Conservation (phyloP, 1,140 invertebrate species). For the Drosophila leontia region DNA sequence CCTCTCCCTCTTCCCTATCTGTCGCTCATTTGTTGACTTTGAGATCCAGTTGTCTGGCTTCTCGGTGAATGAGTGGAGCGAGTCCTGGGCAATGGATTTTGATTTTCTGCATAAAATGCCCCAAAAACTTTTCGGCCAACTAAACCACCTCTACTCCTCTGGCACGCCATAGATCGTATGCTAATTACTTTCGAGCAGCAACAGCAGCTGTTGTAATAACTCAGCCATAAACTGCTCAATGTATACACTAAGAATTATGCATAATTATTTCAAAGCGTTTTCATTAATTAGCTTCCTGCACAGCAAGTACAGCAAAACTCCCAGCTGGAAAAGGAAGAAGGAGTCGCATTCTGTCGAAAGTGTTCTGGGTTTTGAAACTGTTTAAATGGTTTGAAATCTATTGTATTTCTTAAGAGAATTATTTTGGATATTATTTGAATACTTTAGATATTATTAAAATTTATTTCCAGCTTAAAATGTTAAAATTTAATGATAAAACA, state of each 20-base stretch:
- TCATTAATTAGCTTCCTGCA: conserved; percentile 75
- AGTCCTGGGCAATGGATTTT: conserved; percentile 33
- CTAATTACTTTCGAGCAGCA: conserved; percentile 76
- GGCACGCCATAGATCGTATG: conserved; percentile 48
- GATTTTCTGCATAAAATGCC: conserved; percentile 53
- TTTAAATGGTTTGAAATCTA: background rate
- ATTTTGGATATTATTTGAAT: background rate
- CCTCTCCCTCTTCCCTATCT: conserved; percentile 13
- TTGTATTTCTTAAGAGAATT: background rate
- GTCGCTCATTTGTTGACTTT: conserved; percentile 77
- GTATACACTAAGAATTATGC: conserved; percentile 83
- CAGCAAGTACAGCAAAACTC: conserved; percentile 18
- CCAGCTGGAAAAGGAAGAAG: background rate
- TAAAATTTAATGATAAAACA: background rate
- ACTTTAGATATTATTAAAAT: background rate
- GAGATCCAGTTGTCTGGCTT: conserved; percentile 73
- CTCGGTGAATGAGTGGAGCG: conserved; percentile 8
- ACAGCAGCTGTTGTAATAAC: conserved; percentile 80
- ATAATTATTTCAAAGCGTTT: conserved; percentile 83
- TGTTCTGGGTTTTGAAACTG: background rate
- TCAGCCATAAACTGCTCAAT: conserved; percentile 83
- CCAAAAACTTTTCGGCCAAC: conserved; percentile 37
- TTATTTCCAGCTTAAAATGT: background rate
- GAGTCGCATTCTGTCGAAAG: background rate
- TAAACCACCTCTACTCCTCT: background rate